Conservation (phyloP, 2,888 invertebrate species). For the Caenorhabditis sp. region DNA sequence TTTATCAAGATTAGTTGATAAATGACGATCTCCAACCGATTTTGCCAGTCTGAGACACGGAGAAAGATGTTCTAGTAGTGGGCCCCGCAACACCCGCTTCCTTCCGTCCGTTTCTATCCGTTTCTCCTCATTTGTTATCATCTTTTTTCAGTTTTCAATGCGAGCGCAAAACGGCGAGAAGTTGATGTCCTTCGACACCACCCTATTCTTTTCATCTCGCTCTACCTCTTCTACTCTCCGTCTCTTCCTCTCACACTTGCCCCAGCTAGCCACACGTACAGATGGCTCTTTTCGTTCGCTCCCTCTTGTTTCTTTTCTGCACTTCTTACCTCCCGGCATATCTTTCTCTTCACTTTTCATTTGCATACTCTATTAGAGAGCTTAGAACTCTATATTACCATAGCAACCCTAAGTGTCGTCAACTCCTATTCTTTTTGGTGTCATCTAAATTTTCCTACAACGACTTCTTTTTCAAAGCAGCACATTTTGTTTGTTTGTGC, state of each 20-base stretch:
- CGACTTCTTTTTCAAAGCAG: not conserved
- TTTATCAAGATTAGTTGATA: conserved; percentile 44
- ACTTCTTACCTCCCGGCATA: conserved; percentile 7
- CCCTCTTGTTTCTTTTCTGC: conserved; percentile 21
- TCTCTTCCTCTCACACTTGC: conserved; percentile 45
- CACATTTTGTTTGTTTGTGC: conserved; percentile 53
- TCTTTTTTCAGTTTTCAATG: conserved; percentile 49
- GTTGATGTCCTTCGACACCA: conserved; percentile 66
- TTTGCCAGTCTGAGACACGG: conserved; percentile 19
- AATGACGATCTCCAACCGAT: conserved; percentile 23
- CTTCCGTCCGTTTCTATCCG: conserved; percentile 41
- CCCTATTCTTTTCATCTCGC: conserved; percentile 56
- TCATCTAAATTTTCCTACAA: conserved; percentile 26
- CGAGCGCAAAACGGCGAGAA: conserved; percentile 59
- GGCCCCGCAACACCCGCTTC: conserved; percentile 1
- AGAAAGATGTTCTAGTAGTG: conserved; percentile 26
- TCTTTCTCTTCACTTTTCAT: not conserved
- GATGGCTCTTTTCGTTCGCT: conserved; percentile 34
- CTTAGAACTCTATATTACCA: conserved; percentile 7
- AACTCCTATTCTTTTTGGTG: not conserved
- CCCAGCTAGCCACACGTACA: conserved; percentile 9
- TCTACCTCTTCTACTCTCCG: conserved; percentile 42
- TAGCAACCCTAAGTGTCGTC: not conserved
- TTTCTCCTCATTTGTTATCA: conserved; percentile 58
- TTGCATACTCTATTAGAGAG: not conserved